Evolutionary conservation across 2,113 vertebrate species (phyloP).

Genomic region (Silurus meridionalis): DNA sequence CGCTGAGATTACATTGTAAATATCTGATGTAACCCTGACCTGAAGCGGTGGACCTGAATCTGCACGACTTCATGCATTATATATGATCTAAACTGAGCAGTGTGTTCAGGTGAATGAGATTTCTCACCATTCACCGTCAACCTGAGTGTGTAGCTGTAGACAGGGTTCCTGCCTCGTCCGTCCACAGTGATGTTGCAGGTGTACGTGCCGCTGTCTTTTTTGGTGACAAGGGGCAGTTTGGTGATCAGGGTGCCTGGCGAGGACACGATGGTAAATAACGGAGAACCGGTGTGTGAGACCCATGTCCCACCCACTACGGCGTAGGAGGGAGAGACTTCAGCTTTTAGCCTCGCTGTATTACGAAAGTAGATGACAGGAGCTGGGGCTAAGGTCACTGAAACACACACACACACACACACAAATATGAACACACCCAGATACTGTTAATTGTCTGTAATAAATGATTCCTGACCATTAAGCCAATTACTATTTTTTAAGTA

Average conservation of each 20-base stretch:
- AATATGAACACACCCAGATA: background rate
- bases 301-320: constrained; percentile 60
- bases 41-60: background rate
- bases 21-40: background rate
- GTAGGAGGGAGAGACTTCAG: constrained; percentile 53
- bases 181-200: constrained; percentile 58
- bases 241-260: constrained; percentile 49
- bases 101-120: background rate
- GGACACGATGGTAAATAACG: constrained; percentile 54
- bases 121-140: constrained; percentile 65
- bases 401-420: constrained; percentile 2
- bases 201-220: constrained; percentile 60
- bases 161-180: constrained; percentile 40
- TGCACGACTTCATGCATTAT: background rate
- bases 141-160: constrained; percentile 56
- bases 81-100: background rate
- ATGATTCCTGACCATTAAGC: background rate
- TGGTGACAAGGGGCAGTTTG: constrained; percentile 65
- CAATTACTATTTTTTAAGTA: background rate
- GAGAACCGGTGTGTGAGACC: constrained; percentile 53
- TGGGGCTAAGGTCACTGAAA: constrained; percentile 59
- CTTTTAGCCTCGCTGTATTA: constrained; percentile 65
- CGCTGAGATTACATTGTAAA: background rate
- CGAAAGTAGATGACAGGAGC: constrained; percentile 46
- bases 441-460: background rate